These are phyloP conservation scores for Hydractinia symbiolongicarpus DNA, from an alignment of 30 jellyfish, hydroid and myxozoan species.

Conservation along the genomic window DNA sequence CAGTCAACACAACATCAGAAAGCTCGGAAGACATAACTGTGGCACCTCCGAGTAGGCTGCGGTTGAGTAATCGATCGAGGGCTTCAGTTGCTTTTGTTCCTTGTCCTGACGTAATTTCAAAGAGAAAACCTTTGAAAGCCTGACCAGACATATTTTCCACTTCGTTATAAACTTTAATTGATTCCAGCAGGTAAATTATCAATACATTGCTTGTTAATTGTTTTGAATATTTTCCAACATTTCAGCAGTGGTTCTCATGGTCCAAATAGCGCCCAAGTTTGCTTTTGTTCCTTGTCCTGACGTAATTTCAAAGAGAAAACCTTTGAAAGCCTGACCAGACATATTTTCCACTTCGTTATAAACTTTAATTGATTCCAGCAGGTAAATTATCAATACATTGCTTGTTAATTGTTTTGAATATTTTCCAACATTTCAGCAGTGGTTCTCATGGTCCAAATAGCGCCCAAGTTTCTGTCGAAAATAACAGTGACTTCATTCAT, in stretches of 20 bases:
- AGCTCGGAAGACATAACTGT: neutral
- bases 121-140: conserved; percentile 4
- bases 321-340: neutral
- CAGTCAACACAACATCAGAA: neutral
- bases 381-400: neutral
- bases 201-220: neutral
- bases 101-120: conserved; percentile 5
- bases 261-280: neutral
- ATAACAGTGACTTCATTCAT: no score
- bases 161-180: neutral
- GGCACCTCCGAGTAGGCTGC: neutral
- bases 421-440: neutral
- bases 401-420: neutral
- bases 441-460: neutral
- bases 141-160: neutral
- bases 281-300: conserved; percentile 23
- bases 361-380: neutral
- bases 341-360: neutral
- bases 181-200: neutral
- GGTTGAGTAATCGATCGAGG: neutral
- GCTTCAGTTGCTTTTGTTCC: conserved; percentile 15
- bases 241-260: neutral
- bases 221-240: neutral
- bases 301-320: conserved; percentile 18
- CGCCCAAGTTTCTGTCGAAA: neutral